Evolutionary conservation across 2,888 invertebrate genomes (phyloP).

Genomic region (Malthinus seriepunctatus): DNA sequence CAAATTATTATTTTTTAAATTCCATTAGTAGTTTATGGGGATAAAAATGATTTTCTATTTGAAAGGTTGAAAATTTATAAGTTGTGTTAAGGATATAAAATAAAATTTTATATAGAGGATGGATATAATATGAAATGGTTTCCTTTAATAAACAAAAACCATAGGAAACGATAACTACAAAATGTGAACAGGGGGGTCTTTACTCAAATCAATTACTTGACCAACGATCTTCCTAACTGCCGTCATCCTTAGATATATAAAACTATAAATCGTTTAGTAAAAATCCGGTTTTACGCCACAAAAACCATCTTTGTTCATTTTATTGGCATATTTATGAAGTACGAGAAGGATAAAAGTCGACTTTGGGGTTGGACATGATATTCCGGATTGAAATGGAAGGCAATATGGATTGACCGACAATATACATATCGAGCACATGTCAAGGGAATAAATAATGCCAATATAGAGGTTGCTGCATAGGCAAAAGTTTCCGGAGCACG

Average conservation of each 20-base stretch:
- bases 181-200: conserved; percentile 28
- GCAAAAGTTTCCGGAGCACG: conserved; percentile 42
- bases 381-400: conserved; percentile 41
- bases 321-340: conserved; percentile 50
- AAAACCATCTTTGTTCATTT: conserved; percentile 43
- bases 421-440: conserved; percentile 55
- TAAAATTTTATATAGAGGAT: too few species aligned
- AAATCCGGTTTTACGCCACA: conserved; percentile 37
- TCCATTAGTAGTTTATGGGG: too few species aligned
- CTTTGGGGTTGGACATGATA: conserved; percentile 27
- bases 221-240: conserved; percentile 45
- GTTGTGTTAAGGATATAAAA: too few species aligned
- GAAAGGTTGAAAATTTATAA: too few species aligned
- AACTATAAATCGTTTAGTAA: conserved; percentile 51
- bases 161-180: conserved; percentile 21
- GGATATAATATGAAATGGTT: background rate
- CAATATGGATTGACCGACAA: conserved; percentile 54
- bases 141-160: conserved; percentile 22
- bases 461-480: conserved; percentile 45
- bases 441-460: conserved; percentile 54
- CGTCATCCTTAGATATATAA: conserved; percentile 44
- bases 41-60: too few species aligned
- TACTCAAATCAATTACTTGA: conserved; percentile 48
- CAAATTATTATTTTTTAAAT: too few species aligned
- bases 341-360: conserved; percentile 43